Percentiles rank a stretch among this genome's conserved stretches.
These are phyloP conservation scores for Fundulus diaphanus DNA, from an alignment of 2,797 vertebrate genomes.

Conservation along the genomic window DNA sequence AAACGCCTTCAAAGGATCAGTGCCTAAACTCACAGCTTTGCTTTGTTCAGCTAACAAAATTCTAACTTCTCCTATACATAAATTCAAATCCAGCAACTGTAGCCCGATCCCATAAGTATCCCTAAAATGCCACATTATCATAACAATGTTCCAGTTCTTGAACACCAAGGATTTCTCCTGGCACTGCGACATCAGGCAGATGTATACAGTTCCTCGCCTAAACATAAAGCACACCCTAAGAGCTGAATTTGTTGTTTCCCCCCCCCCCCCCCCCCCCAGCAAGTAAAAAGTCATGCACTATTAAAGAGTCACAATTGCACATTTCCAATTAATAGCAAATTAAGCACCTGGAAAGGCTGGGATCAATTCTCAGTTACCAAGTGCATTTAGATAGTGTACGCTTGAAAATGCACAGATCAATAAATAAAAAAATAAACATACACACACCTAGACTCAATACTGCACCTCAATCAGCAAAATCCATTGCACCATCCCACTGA, in stretches of 20 bases:
- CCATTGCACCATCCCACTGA: slow-evolving; percentile 19
- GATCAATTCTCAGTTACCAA: slow-evolving; percentile 64
- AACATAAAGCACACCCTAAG: neutral
- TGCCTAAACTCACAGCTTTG: too few species aligned
- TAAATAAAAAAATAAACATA: slow-evolving; percentile 36
- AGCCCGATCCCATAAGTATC: neutral
- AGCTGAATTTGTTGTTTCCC: neutral
- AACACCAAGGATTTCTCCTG: neutral
- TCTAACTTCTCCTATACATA: neutral
- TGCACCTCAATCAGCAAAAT: slow-evolving; percentile 25
- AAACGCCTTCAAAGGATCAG: too few species aligned
- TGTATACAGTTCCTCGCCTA: neutral
- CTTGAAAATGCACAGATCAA: slow-evolving; percentile 50
- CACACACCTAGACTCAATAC: slow-evolving; percentile 6
- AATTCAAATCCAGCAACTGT: neutral
- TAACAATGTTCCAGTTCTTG: neutral
- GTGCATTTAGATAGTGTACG: slow-evolving; percentile 51
- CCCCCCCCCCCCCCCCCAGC: too few species aligned
- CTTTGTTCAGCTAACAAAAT: slow-evolving; percentile 6
- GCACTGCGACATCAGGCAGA: neutral
- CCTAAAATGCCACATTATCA: neutral
- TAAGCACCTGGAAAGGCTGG: slow-evolving; percentile 35
- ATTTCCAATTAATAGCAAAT: slow-evolving; percentile 50
- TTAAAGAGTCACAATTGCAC: slow-evolving; percentile 28
- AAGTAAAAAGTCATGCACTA: neutral